phyloP scores from a whole-genome alignment of 2,797 vertebrate species.

The Coreius guichenoti region DNA sequence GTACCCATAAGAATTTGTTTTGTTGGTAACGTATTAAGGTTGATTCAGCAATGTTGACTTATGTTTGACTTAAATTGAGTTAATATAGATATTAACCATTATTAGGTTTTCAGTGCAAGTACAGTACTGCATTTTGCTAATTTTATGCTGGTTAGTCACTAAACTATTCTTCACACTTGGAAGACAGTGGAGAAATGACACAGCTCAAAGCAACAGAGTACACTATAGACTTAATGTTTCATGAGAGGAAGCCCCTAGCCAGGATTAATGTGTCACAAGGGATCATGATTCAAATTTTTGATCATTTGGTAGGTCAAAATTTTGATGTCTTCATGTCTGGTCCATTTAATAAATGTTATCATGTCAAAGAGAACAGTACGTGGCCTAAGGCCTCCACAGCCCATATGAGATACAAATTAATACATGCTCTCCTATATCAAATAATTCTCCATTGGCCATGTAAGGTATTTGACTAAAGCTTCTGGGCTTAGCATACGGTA shows the following conservation, averaged over 20 bases:
- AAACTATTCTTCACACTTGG: neutral
- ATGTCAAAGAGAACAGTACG: constrained; percentile 48
- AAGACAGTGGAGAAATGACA: neutral
- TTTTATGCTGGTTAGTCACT: neutral
- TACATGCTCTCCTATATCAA: constrained; percentile 56
- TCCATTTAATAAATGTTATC: constrained; percentile 58
- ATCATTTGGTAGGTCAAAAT: constrained; percentile 58
- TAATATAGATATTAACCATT: neutral
- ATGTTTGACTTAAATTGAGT: neutral
- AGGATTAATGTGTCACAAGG: constrained; percentile 45
- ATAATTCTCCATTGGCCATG: constrained; percentile 54
- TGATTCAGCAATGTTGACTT: neutral
- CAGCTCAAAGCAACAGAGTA: constrained; percentile 23
- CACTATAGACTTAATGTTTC: constrained; percentile 6
- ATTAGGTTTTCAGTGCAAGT: neutral
- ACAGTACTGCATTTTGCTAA: neutral
- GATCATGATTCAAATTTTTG: constrained; percentile 50
- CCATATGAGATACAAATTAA: constrained; percentile 60
- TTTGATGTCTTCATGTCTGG: constrained; percentile 47
- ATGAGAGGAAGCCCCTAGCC: constrained; percentile 32
- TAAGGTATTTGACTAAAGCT: constrained; percentile 52
- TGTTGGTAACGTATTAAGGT: neutral
- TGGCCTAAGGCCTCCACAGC: constrained; percentile 39
- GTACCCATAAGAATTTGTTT: neutral
- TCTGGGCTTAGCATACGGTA: constrained; percentile 40